Evolutionary conservation across 1,140 invertebrate genomes (phyloP), one percentile per base, ranked within the genome.

Genomic region (Sycophila sp.): DNA sequence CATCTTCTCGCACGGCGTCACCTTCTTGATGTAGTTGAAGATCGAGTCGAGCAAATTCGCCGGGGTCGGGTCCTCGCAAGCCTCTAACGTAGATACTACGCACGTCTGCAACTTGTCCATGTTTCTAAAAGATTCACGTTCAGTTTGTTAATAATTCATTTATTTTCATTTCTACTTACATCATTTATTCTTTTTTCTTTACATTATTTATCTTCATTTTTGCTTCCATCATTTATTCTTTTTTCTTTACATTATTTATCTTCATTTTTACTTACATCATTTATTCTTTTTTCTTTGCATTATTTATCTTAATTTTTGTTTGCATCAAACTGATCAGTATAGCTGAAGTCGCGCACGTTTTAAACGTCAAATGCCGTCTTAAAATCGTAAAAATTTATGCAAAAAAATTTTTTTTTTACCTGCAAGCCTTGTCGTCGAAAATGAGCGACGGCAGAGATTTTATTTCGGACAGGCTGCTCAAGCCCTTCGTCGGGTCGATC

Each of bases 31-130:
- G 68, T 90, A 94, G 49, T 90, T 92, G 75, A 94, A 92, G 36
- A 94, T 86, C 2, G 92, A 90, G 58, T 94, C 92, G 0, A 93
- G 87, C 24, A 95, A 90, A 76, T 95, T 95, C 24, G 91, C 92
- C 0, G 93, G 91, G 0, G 93, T 94, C 3, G 92, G 91, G 72
- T 93, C 90, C 0, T 82, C 75, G 74, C 94, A 95, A 13, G 85
- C 87, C 79, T 92, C 91, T 69, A 95, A 76, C 30, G 88, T 87
- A 2, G 78, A 77, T 4, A 94, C 89, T 0, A 91, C 85, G 76
- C 93, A 94, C 0, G 64, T 59, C 78, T 93, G 89, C 15, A 94
- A 76, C 15, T 85, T 83, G 0, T 82, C 78, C 68, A 93, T 83
- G 71, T 93, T 87, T 0, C 89, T 89, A 73, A 78, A 36, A 88